Conservation (phyloP, 1,140 invertebrate genomes). For the Trialeurodes vaporariorum region DNA sequence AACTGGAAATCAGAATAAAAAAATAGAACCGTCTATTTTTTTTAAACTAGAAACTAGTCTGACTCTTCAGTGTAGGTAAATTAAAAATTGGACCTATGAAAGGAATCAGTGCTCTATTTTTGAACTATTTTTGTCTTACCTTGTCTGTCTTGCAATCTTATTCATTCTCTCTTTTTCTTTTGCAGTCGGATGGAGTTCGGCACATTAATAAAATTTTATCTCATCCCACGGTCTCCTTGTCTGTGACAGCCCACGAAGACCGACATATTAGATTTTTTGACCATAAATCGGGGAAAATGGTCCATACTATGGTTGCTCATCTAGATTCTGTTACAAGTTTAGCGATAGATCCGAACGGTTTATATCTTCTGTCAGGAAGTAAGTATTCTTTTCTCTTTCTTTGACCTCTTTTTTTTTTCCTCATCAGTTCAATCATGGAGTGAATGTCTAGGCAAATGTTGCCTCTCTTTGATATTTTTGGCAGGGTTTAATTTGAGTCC, state of each 20-base stretch:
- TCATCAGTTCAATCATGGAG: too few species aligned
- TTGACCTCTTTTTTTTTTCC: too few species aligned
- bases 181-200: background rate
- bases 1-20: too few species aligned
- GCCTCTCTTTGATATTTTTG: too few species aligned
- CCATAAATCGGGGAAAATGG: conserved; percentile 84
- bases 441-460: too few species aligned
- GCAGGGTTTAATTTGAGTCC: too few species aligned
- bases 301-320: conserved; percentile 98
- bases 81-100: conserved; percentile 2
- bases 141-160: too few species aligned
- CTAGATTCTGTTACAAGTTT: conserved; percentile 95
- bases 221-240: conserved; percentile 90
- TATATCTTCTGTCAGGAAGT: conserved; percentile 96
- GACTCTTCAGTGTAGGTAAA: too few species aligned
- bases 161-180: background rate
- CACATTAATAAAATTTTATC: conserved; percentile 48
- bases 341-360: conserved; percentile 93
- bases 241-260: conserved; percentile 96
- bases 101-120: too few species aligned
- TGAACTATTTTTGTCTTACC: too few species aligned
- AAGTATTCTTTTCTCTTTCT: conserved; percentile 38
- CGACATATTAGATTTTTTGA: conserved; percentile 97
- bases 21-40: too few species aligned
- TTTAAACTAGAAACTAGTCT: too few species aligned